These are phyloP conservation scores for Oxytorus armatus DNA, from an alignment of 2,888 invertebrate genomes.

Conservation along the genomic window DNA sequence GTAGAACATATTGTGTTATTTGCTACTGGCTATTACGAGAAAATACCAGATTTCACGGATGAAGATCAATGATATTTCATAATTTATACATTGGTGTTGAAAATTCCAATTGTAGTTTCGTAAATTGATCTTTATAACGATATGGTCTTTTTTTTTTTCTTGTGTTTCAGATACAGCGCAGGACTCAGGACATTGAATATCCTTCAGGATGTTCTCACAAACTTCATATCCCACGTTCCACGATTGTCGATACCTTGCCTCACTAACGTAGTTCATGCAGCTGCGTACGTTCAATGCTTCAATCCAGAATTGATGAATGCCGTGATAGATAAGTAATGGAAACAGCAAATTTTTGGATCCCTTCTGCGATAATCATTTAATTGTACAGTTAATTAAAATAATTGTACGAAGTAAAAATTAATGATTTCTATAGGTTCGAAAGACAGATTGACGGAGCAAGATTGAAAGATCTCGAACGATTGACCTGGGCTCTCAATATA, in stretches of 20 bases:
- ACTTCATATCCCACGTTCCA: constrained; percentile 85
- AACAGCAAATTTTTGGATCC: neutral
- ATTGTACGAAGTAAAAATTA: neutral
- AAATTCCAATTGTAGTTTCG: too few relatives aligned
- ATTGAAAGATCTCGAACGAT: constrained; percentile 91
- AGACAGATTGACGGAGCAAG: constrained; percentile 85
- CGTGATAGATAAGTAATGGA: constrained; percentile 84
- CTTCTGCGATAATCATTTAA: neutral
- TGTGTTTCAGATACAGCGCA: constrained; percentile 69
- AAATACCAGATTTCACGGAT: too few relatives aligned
- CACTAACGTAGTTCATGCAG: constrained; percentile 88
- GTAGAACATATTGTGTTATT: too few relatives aligned
- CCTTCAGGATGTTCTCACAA: constrained; percentile 48
- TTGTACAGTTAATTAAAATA: neutral
- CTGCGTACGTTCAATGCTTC: constrained; percentile 85
- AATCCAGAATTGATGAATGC: constrained; percentile 84
- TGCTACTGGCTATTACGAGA: too few relatives aligned
- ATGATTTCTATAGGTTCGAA: constrained; percentile 81
- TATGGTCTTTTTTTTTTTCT: constrained; percentile 2
- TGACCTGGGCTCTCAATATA: constrained; percentile 87
- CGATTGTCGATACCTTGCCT: constrained; percentile 87
- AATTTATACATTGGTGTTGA: too few relatives aligned
- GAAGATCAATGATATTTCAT: too few relatives aligned
- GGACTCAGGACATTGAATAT: neutral
- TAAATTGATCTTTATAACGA: neutral